Evolutionary conservation across 2,888 invertebrate species (phyloP).

Genomic region (Myathropa florea): DNA sequence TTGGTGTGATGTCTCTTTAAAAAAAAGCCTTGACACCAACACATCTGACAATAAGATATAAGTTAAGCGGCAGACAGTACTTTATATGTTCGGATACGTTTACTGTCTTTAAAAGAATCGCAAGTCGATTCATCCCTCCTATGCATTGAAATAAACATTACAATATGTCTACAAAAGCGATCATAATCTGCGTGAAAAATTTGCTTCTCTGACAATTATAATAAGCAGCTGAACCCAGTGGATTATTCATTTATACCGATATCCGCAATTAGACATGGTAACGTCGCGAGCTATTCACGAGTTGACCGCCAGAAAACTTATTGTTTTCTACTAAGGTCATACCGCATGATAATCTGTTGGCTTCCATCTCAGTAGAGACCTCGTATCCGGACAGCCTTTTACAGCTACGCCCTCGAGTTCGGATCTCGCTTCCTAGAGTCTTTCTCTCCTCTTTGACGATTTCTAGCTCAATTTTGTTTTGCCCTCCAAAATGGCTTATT

Average conservation of each 20-base stretch:
- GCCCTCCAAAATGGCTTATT: slow-evolving; percentile 37
- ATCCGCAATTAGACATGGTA: slow-evolving; percentile 59
- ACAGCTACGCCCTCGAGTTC: slow-evolving; percentile 33
- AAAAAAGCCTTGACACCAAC: no score
- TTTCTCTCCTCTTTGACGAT: neutral
- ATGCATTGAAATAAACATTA: slow-evolving; percentile 7
- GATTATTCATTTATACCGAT: slow-evolving; percentile 14
- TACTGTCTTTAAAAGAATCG: no score
- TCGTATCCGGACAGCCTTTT: slow-evolving; percentile 20
- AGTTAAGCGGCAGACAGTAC: slow-evolving; percentile 17
- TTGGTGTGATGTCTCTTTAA: slow-evolving; percentile 32
- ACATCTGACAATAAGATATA: no score
- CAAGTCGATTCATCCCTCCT: no score
- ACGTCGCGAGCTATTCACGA: slow-evolving; percentile 29
- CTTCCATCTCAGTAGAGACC: slow-evolving; percentile 35
- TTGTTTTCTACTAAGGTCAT: slow-evolving; percentile 53
- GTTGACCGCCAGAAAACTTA: slow-evolving; percentile 21
- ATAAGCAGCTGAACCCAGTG: neutral
- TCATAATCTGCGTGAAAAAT: slow-evolving; percentile 50
- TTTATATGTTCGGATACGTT: neutral
- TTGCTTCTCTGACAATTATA: neutral
- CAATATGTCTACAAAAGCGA: slow-evolving; percentile 15
- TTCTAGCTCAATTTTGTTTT: slow-evolving; percentile 31
- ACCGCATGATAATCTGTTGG: slow-evolving; percentile 66
- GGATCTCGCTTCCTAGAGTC: neutral